A percentile compares a stretch with the other conserved stretches of the same genome.
Conservation (phyloP, 2,113 vertebrate species). For the Sitta europaea region DNA sequence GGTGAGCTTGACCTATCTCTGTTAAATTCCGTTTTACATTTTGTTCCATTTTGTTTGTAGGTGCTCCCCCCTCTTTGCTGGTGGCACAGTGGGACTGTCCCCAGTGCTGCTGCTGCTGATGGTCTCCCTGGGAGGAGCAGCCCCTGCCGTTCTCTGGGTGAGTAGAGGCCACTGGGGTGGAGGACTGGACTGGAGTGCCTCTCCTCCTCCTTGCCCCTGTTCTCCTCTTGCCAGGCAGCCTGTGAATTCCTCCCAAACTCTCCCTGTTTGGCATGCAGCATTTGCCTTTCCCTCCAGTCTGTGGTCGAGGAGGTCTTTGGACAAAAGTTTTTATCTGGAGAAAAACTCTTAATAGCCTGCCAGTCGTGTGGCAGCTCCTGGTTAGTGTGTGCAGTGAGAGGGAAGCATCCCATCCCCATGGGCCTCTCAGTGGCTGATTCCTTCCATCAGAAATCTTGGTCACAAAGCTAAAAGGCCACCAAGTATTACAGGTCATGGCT, state of each 20-base stretch:
- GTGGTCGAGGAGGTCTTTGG: not conserved
- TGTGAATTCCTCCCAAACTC: not conserved
- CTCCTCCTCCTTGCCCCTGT: not conserved
- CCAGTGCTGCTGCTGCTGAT: constrained; percentile 44
- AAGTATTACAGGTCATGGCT: not conserved
- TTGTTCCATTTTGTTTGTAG: constrained; percentile 47
- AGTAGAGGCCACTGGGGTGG: constrained; percentile 50
- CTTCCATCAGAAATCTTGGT: not conserved
- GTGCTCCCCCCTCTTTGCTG: constrained; percentile 14
- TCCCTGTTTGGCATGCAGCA: not conserved
- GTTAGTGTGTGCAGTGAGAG: not conserved
- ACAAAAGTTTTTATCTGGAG: not conserved
- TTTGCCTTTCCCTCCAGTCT: not conserved
- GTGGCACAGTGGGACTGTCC: constrained; percentile 54
- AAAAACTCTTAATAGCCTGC: not conserved
- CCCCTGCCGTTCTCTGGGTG: constrained; percentile 28
- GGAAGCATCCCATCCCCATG: not conserved
- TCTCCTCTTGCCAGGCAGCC: not conserved
- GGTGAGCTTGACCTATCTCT: not conserved
- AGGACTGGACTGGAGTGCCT: not conserved
- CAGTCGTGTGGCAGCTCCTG: not conserved
- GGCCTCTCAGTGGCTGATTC: not conserved
- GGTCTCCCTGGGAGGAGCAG: constrained; percentile 43
- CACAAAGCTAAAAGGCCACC: not conserved
- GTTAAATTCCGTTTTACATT: constrained; percentile 20